A percentile compares a stretch with the other conserved stretches of the same genome.
phyloP scores from a whole-genome alignment of 2,888 invertebrate genomes.

The Amphipyra tragopoginis region DNA sequence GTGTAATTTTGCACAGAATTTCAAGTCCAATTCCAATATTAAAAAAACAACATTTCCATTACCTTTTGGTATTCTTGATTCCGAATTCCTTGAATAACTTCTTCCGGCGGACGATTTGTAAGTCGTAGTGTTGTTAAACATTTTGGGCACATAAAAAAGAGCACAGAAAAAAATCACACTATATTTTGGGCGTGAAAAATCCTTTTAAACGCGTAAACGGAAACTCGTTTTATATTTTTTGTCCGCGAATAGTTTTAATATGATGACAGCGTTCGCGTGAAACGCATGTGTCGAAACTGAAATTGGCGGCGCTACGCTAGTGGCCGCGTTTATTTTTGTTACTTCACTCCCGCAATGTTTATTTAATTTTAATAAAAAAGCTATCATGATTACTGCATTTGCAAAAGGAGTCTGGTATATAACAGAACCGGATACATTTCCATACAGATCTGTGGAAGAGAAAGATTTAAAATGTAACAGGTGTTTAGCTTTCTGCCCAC shows the following conservation, averaged over 20 bases:
- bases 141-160: constrained; percentile 49
- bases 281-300: constrained; percentile 77
- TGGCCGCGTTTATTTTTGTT: constrained; percentile 84
- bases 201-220: constrained; percentile 45
- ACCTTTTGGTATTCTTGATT: constrained; percentile 66
- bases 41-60: constrained; percentile 61
- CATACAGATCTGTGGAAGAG: constrained; percentile 27
- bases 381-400: constrained; percentile 48
- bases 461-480: constrained; percentile 43
- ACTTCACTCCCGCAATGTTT: constrained; percentile 73
- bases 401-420: constrained; percentile 12
- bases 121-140: constrained; percentile 81
- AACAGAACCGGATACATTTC: constrained; percentile 11
- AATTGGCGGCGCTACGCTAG: constrained; percentile 70
- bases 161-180: constrained; percentile 42
- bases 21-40: constrained; percentile 49
- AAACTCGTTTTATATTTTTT: constrained; percentile 51
- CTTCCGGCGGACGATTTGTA: constrained; percentile 64
- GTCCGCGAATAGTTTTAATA: constrained; percentile 67
- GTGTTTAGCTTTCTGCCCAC: constrained; percentile 36
- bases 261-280: constrained; percentile 71
- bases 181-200: constrained; percentile 57
- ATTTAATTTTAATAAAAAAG: constrained; percentile 82
- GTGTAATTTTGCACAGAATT: constrained; percentile 62
- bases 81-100: constrained; percentile 64